These are phyloP conservation scores for Emmelina monodactyla DNA, from an alignment of 2,888 invertebrate species.

Conservation along the genomic window DNA sequence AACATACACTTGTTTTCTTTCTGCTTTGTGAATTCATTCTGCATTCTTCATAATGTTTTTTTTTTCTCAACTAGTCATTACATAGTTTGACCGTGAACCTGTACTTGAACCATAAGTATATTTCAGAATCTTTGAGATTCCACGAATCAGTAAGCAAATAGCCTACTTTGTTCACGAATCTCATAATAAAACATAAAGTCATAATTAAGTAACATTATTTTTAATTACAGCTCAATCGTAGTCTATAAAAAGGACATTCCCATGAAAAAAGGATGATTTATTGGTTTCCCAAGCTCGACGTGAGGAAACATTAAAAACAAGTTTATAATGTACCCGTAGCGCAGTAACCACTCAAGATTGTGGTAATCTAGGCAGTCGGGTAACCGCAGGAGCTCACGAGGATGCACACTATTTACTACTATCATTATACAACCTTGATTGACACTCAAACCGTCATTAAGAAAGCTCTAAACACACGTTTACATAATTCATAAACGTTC, in stretches of 20 bases:
- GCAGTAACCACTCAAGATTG: neutral
- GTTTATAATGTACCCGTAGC: constrained; percentile 12
- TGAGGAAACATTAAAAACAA: constrained; percentile 12
- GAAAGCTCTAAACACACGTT: constrained; percentile 10
- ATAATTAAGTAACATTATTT: too few species aligned
- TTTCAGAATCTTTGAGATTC: too few species aligned
- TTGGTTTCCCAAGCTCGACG: neutral
- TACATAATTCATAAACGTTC: constrained; percentile 1
- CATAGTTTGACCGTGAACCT: too few species aligned
- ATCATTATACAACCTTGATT: constrained; percentile 38
- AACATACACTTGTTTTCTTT: too few species aligned
- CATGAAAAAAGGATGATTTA: constrained; percentile 9
- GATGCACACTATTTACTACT: constrained; percentile 21
- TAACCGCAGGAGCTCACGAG: constrained; percentile 22
- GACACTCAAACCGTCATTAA: constrained; percentile 29
- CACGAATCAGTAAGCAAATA: too few species aligned
- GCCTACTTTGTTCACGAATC: too few species aligned
- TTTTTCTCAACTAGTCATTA: too few species aligned
- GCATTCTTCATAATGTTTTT: too few species aligned
- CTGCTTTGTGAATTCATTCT: too few species aligned
- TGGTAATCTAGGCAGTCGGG: constrained; percentile 15
- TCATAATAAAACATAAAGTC: too few species aligned
- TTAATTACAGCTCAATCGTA: too few species aligned
- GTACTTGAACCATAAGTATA: too few species aligned
- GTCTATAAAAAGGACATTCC: neutral